Conservation (phyloP, 1,140 invertebrate genomes). For the Heliconius hewitsoni region DNA sequence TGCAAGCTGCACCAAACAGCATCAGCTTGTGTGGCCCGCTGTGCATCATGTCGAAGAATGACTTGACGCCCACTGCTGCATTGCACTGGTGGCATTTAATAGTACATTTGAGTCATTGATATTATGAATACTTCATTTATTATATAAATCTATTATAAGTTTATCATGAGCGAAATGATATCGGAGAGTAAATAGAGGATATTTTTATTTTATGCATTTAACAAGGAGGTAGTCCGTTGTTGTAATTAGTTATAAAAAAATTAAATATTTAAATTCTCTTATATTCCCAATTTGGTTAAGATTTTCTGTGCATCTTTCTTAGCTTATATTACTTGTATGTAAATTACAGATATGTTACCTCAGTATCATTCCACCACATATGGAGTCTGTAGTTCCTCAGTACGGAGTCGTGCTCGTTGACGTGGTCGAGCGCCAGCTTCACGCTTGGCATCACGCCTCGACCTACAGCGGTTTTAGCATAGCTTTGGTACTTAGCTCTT, state of each 20-base stretch:
- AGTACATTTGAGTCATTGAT: neutral
- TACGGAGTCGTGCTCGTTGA: slow-evolving; percentile 93
- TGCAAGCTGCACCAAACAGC: slow-evolving; percentile 98
- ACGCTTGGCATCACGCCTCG: slow-evolving; percentile 96
- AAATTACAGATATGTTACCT: slow-evolving; percentile 83
- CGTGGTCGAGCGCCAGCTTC: slow-evolving; percentile 94
- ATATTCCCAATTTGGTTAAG: too few relatives aligned
- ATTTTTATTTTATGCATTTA: too few relatives aligned
- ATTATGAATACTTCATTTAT: too few relatives aligned
- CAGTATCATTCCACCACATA: slow-evolving; percentile 97
- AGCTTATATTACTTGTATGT: too few relatives aligned
- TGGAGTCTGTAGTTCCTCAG: slow-evolving; percentile 93
- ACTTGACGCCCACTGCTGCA: slow-evolving; percentile 98
- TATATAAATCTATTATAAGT: too few relatives aligned
- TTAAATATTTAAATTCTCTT: too few relatives aligned
- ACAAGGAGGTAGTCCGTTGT: too few relatives aligned
- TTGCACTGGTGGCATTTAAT: slow-evolving; percentile 90
- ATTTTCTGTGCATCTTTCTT: too few relatives aligned
- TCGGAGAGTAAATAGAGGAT: too few relatives aligned
- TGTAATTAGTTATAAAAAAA: too few relatives aligned
- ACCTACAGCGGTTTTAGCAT: slow-evolving; percentile 82
- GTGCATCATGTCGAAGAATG: slow-evolving; percentile 99
- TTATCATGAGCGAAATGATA: too few relatives aligned
- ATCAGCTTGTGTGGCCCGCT: slow-evolving; percentile 94
- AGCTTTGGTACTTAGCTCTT: slow-evolving; percentile 53